These are phyloP conservation scores for Ceramica pisi DNA, from an alignment of 2,888 invertebrate genomes.

Conservation along the genomic window DNA sequence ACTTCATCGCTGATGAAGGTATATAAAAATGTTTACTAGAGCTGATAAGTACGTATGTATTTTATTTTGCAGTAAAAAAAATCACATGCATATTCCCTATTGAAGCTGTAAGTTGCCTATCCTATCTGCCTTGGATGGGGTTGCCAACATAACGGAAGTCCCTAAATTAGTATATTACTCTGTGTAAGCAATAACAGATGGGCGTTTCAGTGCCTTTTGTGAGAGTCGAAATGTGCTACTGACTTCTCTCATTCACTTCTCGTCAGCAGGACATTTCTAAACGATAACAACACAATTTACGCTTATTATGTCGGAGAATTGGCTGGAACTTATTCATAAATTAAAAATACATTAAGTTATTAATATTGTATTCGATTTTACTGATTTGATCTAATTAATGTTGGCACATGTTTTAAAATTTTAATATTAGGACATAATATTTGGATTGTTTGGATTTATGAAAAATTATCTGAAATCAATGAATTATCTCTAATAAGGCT, in stretches of 20 bases:
- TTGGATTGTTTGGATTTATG: not conserved
- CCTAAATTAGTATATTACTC: not conserved
- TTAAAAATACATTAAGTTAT: not conserved
- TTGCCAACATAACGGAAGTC: not conserved
- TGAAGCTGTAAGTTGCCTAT: not conserved
- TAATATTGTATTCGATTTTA: not conserved
- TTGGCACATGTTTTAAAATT: not conserved
- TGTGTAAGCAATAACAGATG: conserved; percentile 1
- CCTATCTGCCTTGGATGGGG: not conserved
- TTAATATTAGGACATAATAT: not conserved
- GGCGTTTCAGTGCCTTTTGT: conserved; percentile 23
- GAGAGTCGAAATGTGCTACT: conserved; percentile 6
- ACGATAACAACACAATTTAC: not conserved
- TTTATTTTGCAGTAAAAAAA: too few relatives aligned
- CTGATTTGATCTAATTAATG: not conserved
- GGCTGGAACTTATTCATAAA: not conserved
- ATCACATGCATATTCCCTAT: too few relatives aligned
- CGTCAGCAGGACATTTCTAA: not conserved
- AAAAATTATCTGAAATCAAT: not conserved
- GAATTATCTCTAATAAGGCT: not conserved
- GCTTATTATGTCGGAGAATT: not conserved
- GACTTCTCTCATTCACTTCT: not conserved
- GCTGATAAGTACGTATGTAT: too few relatives aligned
- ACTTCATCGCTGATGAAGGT: too few relatives aligned
- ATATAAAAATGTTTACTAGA: too few relatives aligned